Conservation (phyloP, 2,888 invertebrate species). For the Dasypogon diadema region DNA sequence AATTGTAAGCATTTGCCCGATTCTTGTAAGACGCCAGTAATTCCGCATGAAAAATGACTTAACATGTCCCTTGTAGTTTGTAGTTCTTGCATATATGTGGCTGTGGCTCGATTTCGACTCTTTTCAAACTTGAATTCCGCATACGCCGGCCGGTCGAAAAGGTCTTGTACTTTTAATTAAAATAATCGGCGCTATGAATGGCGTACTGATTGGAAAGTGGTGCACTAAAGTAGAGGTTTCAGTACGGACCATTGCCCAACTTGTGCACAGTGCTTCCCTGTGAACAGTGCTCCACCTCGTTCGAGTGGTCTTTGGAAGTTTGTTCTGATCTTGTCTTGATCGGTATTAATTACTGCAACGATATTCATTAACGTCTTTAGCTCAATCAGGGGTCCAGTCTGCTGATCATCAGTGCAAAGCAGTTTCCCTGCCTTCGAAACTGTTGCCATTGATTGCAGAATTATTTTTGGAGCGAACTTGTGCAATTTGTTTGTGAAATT, state of each 20-base stretch:
- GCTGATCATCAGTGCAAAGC: background rate
- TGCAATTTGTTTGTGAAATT: background rate
- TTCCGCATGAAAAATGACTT: conserved; percentile 22
- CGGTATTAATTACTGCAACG: conserved; percentile 20
- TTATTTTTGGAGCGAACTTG: conserved; percentile 14
- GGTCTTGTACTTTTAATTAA: conserved; percentile 29
- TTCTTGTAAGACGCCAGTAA: conserved; percentile 26
- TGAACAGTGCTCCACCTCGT: background rate
- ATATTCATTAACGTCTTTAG: conserved; percentile 10
- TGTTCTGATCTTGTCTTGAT: conserved; percentile 17
- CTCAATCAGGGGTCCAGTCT: background rate
- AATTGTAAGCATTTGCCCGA: conserved; percentile 24
- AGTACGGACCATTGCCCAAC: no score
- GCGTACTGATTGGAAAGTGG: no score
- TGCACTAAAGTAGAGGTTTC: background rate
- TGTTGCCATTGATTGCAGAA: background rate
- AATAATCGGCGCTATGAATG: background rate
- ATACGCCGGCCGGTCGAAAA: background rate
- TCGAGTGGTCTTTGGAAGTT: background rate
- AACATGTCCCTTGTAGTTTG: conserved; percentile 3
- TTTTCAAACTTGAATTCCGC: background rate
- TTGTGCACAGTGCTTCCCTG: no score
- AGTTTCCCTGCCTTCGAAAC: background rate
- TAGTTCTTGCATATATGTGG: background rate
- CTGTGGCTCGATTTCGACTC: background rate